Conservation (phyloP, 2,888 invertebrate genomes). For the Chesias legatella region DNA sequence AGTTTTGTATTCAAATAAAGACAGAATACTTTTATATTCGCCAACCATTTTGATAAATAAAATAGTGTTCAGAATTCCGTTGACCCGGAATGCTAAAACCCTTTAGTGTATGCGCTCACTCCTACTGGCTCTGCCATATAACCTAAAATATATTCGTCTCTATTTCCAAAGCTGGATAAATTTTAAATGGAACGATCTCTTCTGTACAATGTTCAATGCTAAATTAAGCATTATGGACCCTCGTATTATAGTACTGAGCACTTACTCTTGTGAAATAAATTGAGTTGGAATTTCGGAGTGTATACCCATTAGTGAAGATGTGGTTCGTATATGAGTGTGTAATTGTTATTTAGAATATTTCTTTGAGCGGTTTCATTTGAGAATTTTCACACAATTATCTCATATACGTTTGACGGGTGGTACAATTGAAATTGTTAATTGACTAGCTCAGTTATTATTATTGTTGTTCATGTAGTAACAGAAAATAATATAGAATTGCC, state of each 20-base stretch:
- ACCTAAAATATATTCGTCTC: conserved; percentile 37
- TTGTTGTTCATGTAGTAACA: no score
- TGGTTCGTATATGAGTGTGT: neutral
- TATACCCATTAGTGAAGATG: conserved; percentile 1
- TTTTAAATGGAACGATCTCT: conserved; percentile 17
- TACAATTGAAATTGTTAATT: no score
- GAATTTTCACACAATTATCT: no score
- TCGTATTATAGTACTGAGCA: conserved; percentile 4
- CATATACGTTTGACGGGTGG: no score
- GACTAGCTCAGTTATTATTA: no score
- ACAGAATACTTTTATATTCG: conserved; percentile 10
- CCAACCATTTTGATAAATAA: conserved; percentile 12
- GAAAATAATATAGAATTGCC: no score
- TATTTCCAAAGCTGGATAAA: conserved; percentile 11
- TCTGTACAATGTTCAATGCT: conserved; percentile 10
- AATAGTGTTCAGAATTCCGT: conserved; percentile 15
- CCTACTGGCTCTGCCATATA: conserved; percentile 45
- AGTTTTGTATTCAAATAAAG: neutral
- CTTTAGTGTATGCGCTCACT: conserved; percentile 11
- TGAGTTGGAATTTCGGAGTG: conserved; percentile 8
- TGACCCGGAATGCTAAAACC: conserved; percentile 22
- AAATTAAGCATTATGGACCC: conserved; percentile 15
- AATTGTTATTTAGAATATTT: conserved; percentile 3
- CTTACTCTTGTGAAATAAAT: conserved; percentile 8
- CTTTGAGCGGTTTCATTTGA: neutral